These are phyloP conservation scores for Pristionchus exspectatus DNA, from an alignment of 2,888 invertebrate genomes.

Conservation along the genomic window DNA sequence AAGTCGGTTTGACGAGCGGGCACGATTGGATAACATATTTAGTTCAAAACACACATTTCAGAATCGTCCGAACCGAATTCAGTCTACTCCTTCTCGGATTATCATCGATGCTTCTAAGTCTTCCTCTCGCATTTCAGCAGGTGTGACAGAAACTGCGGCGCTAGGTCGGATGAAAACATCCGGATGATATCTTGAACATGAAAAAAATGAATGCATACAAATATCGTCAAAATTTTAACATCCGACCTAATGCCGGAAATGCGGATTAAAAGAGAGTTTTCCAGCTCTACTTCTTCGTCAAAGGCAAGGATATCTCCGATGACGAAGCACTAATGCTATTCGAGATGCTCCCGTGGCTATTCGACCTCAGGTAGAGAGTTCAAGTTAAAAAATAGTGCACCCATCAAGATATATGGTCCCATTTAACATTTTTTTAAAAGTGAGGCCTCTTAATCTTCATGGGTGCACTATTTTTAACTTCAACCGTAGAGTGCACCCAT, in stretches of 20 bases:
- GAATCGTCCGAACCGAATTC: slow-evolving; percentile 44
- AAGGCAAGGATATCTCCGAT: not conserved
- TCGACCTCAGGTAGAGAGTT: not conserved
- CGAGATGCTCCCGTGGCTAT: slow-evolving; percentile 21
- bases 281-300: slow-evolving; percentile 8
- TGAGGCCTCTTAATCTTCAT: no score
- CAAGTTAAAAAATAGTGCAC: not conserved
- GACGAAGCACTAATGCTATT: not conserved
- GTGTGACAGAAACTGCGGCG: not conserved
- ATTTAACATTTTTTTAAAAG: no score
- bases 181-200: no score
- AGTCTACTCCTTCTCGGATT: not conserved
- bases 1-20: not conserved
- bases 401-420: no score
- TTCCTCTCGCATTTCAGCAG: slow-evolving; percentile 9
- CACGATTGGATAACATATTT: not conserved
- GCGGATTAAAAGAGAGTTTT: not conserved
- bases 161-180: no score
- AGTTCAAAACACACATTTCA: not conserved
- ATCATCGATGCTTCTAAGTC: not conserved
- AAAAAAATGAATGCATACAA: no score
- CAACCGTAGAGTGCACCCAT: not conserved
- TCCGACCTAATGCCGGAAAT: no score
- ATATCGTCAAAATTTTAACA: no score
- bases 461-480: no score